phyloP scores from a whole-genome alignment of 1,140 invertebrate species.

The Thaumatotibia leucotreta region DNA sequence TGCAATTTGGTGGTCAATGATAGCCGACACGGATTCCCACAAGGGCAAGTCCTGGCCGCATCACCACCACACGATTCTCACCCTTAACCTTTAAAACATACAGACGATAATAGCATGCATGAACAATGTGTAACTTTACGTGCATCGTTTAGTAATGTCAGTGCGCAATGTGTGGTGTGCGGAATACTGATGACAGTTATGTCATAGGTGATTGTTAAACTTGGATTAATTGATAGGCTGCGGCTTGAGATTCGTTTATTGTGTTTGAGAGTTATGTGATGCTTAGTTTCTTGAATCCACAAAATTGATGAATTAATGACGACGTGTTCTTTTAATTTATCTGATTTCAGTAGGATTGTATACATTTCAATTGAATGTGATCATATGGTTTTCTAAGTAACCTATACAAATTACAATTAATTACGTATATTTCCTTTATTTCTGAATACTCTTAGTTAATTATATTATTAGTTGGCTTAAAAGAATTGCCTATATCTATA shows the following conservation, averaged over 20 bases:
- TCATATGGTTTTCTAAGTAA: too few species aligned
- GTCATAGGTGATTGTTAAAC: neutral
- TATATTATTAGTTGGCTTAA: too few species aligned
- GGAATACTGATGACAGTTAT: neutral
- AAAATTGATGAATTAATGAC: neutral
- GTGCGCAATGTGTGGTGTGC: neutral
- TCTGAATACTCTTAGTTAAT: too few species aligned
- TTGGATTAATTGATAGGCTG: neutral
- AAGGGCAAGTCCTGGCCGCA: neutral
- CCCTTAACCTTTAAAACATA: neutral
- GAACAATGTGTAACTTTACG: neutral
- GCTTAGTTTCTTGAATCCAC: too few species aligned
- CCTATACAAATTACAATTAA: too few species aligned
- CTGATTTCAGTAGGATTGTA: too few species aligned
- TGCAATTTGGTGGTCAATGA: neutral
- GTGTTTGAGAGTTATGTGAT: neutral
- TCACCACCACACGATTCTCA: neutral
- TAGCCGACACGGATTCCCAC: neutral
- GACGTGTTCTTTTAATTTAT: too few species aligned
- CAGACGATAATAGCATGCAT: neutral
- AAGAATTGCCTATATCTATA: too few species aligned
- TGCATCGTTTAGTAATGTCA: neutral
- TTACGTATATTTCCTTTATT: too few species aligned
- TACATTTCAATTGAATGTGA: too few species aligned
- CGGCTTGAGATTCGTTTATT: neutral